Conservation (phyloP, 2,888 invertebrate genomes). For the Thera obeliscata region DNA sequence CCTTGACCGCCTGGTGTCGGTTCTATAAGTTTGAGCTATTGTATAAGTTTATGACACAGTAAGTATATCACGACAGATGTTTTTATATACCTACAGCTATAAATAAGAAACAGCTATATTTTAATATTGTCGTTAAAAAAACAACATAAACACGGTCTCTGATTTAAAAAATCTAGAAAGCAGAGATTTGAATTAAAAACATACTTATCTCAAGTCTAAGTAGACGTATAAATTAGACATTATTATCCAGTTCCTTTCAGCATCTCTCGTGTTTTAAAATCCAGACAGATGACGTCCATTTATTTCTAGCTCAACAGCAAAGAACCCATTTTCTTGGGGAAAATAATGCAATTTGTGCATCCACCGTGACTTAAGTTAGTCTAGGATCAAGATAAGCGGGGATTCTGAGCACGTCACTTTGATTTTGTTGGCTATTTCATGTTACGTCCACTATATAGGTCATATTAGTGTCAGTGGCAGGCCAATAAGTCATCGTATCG, state of each 20-base stretch:
- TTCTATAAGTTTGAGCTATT: neutral
- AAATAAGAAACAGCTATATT: no score
- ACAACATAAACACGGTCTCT: no score
- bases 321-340: constrained; percentile 29
- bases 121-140: no score
- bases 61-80: no score
- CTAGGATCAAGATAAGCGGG: constrained; percentile 8
- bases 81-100: no score
- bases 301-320: constrained; percentile 31
- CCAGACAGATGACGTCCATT: constrained; percentile 30
- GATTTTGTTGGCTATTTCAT: neutral
- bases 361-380: constrained; percentile 22
- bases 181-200: neutral
- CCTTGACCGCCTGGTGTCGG: constrained; percentile 12
- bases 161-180: neutral
- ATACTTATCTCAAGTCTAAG: constrained; percentile 7
- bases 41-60: no score
- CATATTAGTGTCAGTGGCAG: no score
- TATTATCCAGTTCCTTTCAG: constrained; percentile 25
- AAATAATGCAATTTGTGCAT: constrained; percentile 42
- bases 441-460: no score
- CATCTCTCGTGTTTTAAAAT: constrained; percentile 25
- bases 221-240: constrained; percentile 24
- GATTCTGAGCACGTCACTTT: neutral
- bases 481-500: no score